Conservation (phyloP, 2,113 vertebrate species). For the western clawed frog (Xenopus tropicalis) region UCB_Xtro_10.0 CM004448.2:44806001-44806500, state of each 20-base stretch:
- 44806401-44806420: no score
- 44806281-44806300: background rate
- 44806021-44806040: no score
- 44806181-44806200: background rate
- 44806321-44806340: background rate
- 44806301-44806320: background rate
- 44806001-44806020: no score
- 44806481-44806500: no score
- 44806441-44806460: no score
- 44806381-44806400: no score
- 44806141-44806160: no score
- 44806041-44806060: background rate
- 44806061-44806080: background rate
- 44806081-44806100: background rate
- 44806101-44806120: no score
- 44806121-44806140: no score
- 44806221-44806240: constrained; percentile 43
- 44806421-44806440: no score
- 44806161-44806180: background rate
- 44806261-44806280: constrained; percentile 22
- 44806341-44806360: background rate
- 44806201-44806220: constrained; percentile 23
- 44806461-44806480: no score
- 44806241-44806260: constrained; percentile 34
- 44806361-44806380: no score